These are phyloP conservation scores for Syrrhaptes paradoxus DNA, from an alignment of 2,113 vertebrate genomes.

Conservation along the genomic window DNA sequence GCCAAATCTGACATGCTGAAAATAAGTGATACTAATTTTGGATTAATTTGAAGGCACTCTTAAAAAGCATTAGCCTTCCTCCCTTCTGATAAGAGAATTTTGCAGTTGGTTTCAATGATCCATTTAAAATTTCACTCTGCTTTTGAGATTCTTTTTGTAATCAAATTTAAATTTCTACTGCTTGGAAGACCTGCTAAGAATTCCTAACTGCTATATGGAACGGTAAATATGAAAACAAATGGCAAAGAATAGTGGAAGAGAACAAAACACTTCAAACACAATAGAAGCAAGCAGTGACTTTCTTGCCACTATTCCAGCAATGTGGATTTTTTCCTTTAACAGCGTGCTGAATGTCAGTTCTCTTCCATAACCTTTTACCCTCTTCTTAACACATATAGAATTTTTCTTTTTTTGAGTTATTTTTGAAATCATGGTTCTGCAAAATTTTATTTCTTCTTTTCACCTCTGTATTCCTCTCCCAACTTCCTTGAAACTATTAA, in stretches of 20 bases:
- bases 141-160: slow-evolving; percentile 65
- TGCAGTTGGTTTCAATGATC: slow-evolving; percentile 65
- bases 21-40: slow-evolving; percentile 51
- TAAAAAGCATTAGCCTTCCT: slow-evolving; percentile 47
- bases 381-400: neutral
- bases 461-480: neutral
- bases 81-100: slow-evolving; percentile 48
- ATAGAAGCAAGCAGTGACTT: neutral
- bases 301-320: neutral
- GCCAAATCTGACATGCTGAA: slow-evolving; percentile 30
- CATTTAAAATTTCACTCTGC: slow-evolving; percentile 71
- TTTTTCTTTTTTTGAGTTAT: slow-evolving; percentile 31
- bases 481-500: slow-evolving; percentile 36
- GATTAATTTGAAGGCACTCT: slow-evolving; percentile 55
- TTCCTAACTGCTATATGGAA: slow-evolving; percentile 74
- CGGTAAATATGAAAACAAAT: slow-evolving; percentile 75
- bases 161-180: slow-evolving; percentile 76
- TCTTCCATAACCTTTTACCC: neutral
- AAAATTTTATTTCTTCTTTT: slow-evolving; percentile 38
- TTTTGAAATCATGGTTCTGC: slow-evolving; percentile 10
- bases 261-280: slow-evolving; percentile 33
- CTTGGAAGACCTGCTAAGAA: slow-evolving; percentile 73
- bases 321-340: neutral
- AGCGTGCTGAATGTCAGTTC: neutral
- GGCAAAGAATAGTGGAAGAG: slow-evolving; percentile 42